A percentile compares a stretch with the other conserved stretches of the same genome.
Conservation (phyloP, 2,113 vertebrate genomes). For the Tachuris rubrigastra region DNA sequence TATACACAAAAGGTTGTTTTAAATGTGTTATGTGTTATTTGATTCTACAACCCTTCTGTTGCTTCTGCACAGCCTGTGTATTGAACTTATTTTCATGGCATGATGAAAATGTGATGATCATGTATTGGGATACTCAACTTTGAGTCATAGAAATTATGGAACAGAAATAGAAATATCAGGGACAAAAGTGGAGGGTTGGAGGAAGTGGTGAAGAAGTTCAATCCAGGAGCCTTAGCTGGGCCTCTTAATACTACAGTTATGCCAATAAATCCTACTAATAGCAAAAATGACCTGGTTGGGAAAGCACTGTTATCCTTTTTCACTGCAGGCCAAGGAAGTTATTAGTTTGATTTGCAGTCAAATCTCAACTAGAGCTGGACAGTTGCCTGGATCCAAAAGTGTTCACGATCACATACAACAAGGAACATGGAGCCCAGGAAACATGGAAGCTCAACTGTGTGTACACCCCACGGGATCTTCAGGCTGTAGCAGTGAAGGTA, state of each 20-base stretch:
- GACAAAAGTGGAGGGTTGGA: neutral
- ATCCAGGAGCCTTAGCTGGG: neutral
- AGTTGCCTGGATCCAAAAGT: neutral
- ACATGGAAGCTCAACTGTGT: neutral
- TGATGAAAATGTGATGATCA: neutral
- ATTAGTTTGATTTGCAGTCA: constrained; percentile 2
- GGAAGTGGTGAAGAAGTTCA: neutral
- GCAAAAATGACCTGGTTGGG: neutral
- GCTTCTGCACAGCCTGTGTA: neutral
- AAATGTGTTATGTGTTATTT: neutral
- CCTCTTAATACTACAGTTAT: neutral
- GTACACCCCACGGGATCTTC: neutral
- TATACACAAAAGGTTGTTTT: neutral
- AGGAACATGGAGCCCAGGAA: neutral
- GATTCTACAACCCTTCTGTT: neutral
- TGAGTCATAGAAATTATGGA: neutral
- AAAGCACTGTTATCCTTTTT: neutral
- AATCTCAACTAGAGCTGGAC: neutral
- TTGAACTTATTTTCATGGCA: neutral
- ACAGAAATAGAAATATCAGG: neutral
- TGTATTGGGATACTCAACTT: neutral
- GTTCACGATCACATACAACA: neutral
- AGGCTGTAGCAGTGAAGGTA: neutral
- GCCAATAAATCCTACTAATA: constrained; percentile 9
- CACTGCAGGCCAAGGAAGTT: neutral